Evolutionary conservation across 2,113 vertebrate genomes (phyloP).

Genomic region (Neogobius melanostomus): DNA sequence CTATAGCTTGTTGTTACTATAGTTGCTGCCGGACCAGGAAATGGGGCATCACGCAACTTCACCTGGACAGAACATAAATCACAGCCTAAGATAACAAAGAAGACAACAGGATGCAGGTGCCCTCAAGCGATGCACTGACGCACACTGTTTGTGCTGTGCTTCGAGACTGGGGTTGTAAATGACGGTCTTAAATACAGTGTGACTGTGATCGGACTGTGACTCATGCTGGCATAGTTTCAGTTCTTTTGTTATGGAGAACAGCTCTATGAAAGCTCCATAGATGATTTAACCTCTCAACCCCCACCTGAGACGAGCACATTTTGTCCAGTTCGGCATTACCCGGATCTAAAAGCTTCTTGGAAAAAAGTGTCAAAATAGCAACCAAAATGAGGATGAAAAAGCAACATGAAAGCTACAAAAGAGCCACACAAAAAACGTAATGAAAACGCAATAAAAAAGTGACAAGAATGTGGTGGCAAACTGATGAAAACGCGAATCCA

Average conservation of each 20-base stretch:
- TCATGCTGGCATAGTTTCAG: neutral
- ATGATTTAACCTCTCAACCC: neutral
- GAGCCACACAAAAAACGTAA: no score
- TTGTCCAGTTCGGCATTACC: no score
- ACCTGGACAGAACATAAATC: conserved; percentile 61
- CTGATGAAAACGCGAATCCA: no score
- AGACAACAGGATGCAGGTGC: conserved; percentile 41
- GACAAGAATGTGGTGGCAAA: no score
- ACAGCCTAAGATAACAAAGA: conserved; percentile 51
- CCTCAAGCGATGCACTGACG: conserved; percentile 18
- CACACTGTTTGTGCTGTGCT: conserved; percentile 26
- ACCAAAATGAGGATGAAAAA: no score
- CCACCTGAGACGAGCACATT: no score
- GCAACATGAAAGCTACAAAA: no score
- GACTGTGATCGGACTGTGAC: neutral
- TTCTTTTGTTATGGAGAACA: neutral
- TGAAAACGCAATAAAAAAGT: no score
- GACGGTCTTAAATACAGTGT: neutral
- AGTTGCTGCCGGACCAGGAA: conserved; percentile 44
- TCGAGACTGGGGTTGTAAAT: conserved; percentile 6
- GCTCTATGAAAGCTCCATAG: neutral
- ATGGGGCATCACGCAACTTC: conserved; percentile 50
- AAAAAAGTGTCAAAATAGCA: no score
- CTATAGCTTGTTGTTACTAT: conserved; percentile 1
- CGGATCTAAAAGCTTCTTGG: no score